Conservation (phyloP, 2,113 vertebrate genomes). For the Pachycephala philippinensis region DNA sequence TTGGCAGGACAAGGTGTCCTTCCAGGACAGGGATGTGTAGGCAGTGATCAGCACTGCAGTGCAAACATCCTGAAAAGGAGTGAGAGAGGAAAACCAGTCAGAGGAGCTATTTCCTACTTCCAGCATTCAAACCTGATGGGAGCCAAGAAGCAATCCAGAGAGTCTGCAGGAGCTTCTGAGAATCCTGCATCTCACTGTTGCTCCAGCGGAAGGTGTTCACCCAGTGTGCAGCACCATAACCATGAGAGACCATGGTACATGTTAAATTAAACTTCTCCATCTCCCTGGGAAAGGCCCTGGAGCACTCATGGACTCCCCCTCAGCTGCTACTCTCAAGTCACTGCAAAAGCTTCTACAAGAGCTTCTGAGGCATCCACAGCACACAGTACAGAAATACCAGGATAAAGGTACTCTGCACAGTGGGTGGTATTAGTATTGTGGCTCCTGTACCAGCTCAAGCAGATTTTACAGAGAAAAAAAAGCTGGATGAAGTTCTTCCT, state of each 20-base stretch:
- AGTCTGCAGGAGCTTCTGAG: neutral
- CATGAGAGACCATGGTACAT: neutral
- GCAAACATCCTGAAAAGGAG: conserved; percentile 81
- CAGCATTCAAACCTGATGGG: neutral
- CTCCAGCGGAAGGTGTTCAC: neutral
- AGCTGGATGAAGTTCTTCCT: neutral
- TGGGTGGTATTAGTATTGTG: neutral
- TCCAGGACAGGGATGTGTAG: conserved; percentile 91
- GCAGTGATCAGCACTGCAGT: conserved; percentile 86
- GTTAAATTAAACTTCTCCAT: no score
- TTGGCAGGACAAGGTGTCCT: conserved; percentile 90
- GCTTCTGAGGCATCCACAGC: neutral
- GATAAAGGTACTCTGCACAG: neutral
- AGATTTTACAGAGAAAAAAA: neutral
- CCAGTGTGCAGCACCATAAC: neutral
- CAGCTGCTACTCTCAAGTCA: neutral
- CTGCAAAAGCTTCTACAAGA: neutral
- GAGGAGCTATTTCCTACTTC: neutral
- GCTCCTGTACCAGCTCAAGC: neutral
- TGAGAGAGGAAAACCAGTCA: neutral
- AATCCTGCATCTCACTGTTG: neutral
- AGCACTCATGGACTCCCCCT: neutral
- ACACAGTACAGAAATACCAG: neutral
- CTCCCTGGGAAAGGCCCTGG: neutral
- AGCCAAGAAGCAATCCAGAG: neutral